Base-by-base conservation (phyloP, 2,888 invertebrate genomes). In the Drosophila demipolita region DNA sequence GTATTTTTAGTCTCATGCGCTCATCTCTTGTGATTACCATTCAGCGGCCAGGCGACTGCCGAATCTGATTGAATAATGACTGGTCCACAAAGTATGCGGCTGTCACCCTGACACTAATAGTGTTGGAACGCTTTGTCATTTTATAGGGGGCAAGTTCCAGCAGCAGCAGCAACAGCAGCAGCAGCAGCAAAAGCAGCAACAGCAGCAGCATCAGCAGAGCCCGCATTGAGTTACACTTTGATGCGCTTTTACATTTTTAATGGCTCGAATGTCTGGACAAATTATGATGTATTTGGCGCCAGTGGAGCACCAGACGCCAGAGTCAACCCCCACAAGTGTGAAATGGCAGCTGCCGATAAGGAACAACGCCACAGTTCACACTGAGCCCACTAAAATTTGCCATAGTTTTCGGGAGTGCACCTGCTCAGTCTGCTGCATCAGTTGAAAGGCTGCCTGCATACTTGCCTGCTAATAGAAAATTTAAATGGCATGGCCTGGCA, bases 1-100 rank as follows among this genome's bases (percentile, higher is more conserved):
- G 23, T 26, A 26, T 17, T 26, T 26, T 26, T 17, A 32, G 35
- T 23, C 3, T 38, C 42, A 62, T 35, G 12, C 20, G 38, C 61
- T 48, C 73, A 48, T 38, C 60, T 50, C 65, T 53, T 36, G 7
- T 29, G 50, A 33, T 57, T 32, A 26, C 62, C 48, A 17, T 9
- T 23, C 42, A 35, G 15, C 26, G 48, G 11, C 2, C 63, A 66
- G 58, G 61, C 61, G 54, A 53, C 57, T 68, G 66, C 76, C 68
- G 75, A 78, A 78, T 67, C 76, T 82, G 90, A 85, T 90, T 90
- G 88, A 89, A 90, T 88, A 85, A 85, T 87, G 80, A 85, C 73
- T 82, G 75, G 60, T 76, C 65, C 64, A 70, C 68, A 84, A 67
- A 64, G 59, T 62, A 58, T 69, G 73, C 45, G 66, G 40, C 66